A percentile compares a stretch with the other conserved stretches of the same genome.
Evolutionary conservation across 2,113 vertebrate genomes (phyloP).

Genomic region (Piprites chloris): DNA sequence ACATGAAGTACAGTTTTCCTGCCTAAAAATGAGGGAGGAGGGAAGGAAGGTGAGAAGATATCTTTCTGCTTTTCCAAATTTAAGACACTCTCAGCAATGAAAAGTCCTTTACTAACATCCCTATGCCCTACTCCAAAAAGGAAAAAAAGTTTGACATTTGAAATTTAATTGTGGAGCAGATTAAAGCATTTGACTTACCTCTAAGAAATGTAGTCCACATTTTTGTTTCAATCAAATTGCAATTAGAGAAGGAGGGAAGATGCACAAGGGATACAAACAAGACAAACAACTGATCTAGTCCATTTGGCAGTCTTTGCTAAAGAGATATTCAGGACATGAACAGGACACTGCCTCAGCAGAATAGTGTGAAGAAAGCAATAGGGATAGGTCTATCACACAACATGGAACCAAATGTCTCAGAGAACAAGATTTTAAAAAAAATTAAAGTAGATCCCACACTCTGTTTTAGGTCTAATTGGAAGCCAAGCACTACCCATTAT

Average conservation of each 20-base stretch:
- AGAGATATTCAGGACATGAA: background rate
- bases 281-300: background rate
- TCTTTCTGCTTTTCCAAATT: background rate
- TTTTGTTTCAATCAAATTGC: background rate
- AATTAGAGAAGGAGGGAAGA: background rate
- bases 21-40: background rate
- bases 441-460: background rate
- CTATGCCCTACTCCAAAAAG: background rate
- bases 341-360: background rate
- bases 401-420: background rate
- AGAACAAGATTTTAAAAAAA: background rate
- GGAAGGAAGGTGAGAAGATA: background rate
- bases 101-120: constrained; percentile 1
- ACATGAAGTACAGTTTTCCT: background rate
- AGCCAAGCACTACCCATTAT: background rate
- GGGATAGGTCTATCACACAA: background rate
- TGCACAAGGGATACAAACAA: background rate
- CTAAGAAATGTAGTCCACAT: background rate
- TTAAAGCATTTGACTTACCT: background rate
- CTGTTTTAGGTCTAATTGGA: background rate
- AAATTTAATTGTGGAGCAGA: background rate
- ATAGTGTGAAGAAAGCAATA: fast-evolving
- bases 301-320: background rate
- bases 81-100: background rate
- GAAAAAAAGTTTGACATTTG: background rate